Evolutionary conservation across 2,113 vertebrate genomes (phyloP).

Genomic region (Vombatus ursinus): DNA sequence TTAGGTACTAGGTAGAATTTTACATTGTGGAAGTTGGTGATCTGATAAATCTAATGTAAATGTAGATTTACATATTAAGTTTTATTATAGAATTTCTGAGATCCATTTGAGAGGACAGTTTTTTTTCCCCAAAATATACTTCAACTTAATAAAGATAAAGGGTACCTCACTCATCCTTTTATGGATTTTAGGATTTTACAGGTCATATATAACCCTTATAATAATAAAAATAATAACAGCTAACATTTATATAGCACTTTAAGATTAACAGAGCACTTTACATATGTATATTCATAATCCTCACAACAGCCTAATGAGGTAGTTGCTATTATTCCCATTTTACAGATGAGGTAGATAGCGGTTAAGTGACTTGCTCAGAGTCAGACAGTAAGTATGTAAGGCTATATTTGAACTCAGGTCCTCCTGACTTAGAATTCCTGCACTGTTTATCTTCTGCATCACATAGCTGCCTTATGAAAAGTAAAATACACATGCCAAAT

Average conservation of each 20-base stretch:
- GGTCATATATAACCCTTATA: background rate
- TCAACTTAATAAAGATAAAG: background rate
- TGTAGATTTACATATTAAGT: background rate
- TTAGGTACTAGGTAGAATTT: background rate
- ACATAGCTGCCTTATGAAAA: background rate
- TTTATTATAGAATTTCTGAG: background rate
- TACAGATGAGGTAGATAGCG: background rate
- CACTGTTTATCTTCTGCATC: background rate
- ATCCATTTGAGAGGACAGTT: background rate
- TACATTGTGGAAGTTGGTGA: background rate
- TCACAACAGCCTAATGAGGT: background rate
- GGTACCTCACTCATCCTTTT: background rate
- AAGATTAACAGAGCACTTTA: background rate
- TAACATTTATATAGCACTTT: background rate
- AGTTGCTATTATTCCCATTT: background rate
- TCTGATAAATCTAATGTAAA: background rate
- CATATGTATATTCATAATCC: background rate
- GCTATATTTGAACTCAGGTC: background rate
- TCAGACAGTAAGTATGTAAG: background rate
- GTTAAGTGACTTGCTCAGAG: background rate
- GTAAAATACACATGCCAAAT: background rate
- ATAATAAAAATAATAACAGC: background rate
- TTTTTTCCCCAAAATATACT: background rate
- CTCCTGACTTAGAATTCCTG: background rate
- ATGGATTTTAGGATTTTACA: background rate